These are phyloP conservation scores for Garra rufa DNA, from an alignment of 2,113 vertebrate genomes.

Conservation along the genomic window DNA sequence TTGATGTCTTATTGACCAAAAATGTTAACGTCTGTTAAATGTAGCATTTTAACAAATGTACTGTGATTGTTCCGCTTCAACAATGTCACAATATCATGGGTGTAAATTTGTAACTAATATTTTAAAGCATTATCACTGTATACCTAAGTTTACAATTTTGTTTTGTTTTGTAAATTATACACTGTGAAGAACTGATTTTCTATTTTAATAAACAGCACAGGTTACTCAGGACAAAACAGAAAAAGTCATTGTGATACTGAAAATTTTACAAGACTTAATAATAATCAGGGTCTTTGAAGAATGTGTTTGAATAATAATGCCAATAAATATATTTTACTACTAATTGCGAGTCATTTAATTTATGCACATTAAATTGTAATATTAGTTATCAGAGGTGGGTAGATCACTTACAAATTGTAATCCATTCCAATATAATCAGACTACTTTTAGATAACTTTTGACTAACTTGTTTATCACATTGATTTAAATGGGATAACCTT, in stretches of 20 bases:
- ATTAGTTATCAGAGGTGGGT: too few relatives aligned
- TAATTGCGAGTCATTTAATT: neutral
- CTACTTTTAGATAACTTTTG: too few relatives aligned
- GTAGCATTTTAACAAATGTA: neutral
- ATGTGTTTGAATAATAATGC: neutral
- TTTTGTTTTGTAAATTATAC: neutral
- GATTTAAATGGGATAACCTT: too few relatives aligned
- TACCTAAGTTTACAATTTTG: neutral
- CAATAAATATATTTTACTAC: conserved; percentile 40
- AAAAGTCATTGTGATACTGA: neutral
- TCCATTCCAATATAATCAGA: too few relatives aligned
- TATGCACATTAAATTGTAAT: neutral
- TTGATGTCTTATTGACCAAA: neutral
- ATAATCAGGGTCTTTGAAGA: neutral
- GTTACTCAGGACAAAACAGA: neutral
- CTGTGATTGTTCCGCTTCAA: neutral
- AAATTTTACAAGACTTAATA: neutral
- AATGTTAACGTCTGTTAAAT: neutral
- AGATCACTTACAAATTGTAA: too few relatives aligned
- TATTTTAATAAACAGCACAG: neutral
- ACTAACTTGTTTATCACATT: too few relatives aligned
- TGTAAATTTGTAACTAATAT: neutral
- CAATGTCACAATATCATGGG: neutral
- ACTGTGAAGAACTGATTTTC: neutral
- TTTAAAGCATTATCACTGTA: neutral